Evolutionary conservation across 1,140 invertebrate genomes (phyloP), one percentile per base, ranked within the genome.

Genomic region (Camponotus pennsylvanicus): DNA sequence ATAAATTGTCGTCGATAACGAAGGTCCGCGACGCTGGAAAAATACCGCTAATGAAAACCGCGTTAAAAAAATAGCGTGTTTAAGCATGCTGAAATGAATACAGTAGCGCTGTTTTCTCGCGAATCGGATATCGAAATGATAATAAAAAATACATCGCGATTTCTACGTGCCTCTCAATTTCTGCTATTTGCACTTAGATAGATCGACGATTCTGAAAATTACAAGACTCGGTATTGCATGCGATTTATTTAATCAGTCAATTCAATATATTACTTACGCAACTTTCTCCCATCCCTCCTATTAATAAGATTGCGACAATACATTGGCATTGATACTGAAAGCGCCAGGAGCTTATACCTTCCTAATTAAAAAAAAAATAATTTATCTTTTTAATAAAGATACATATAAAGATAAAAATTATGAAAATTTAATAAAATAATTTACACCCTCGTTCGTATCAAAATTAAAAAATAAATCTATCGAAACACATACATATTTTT

Each of bases 21-120:
- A 63, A 49, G 79, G 57, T 83, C 27, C 69, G 79, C 79, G 55
- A 75, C 79, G 55, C 40, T 61, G 55, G 42, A 40, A 73, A 83
- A 83, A 83, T 55, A 83, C 55, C 40, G 79, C 69, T 83, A 83
- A 83, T 75, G 79, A 83, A 83, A 83, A 83, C 79, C 55, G 55
- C 55, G 79, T 83, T 83, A 75, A 83, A 83, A 83, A 83, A 83
- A 83, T 73, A 83, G 27, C 55, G 57, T 83, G 79, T 83, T 83
- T 83, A 83, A 83, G 79, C 79, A 75, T 73, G 79, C 64, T 80
- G 67, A 75, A 75, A 73, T 83, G 79, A 75, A 83, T 83, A 83
- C 79, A 82, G 55, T 45, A 34, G 52, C 69, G 55, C 69, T 75
- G 79, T 75, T 83, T 83, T 71, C 69, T 8, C 79, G 40, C 67